These are phyloP conservation scores for Pyrochroa serraticornis DNA, from an alignment of 2,888 invertebrate species.

Conservation along the genomic window DNA sequence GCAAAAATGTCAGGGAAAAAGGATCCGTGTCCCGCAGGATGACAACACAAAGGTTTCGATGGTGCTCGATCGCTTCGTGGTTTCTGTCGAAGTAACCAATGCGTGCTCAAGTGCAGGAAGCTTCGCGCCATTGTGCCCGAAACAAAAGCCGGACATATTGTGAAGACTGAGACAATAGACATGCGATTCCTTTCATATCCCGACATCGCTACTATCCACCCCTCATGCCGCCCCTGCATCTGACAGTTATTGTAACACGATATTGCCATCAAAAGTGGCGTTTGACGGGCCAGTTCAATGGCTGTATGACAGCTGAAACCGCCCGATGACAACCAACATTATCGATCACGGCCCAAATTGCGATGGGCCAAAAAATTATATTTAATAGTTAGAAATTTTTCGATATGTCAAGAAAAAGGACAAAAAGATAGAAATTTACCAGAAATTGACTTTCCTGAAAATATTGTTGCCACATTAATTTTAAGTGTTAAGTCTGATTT, in stretches of 20 bases:
- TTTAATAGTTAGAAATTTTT: too few species aligned
- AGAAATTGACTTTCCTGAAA: too few species aligned
- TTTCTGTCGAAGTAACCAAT: slow-evolving; percentile 13
- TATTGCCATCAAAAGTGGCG: slow-evolving; percentile 5
- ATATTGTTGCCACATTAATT: too few species aligned
- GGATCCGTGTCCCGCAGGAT: too few species aligned
- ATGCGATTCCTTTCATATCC: slow-evolving; percentile 25
- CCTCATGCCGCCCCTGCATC: slow-evolving; percentile 7
- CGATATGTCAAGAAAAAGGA: too few species aligned
- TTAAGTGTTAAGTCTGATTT: too few species aligned
- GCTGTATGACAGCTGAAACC: too few species aligned
- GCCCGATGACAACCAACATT: too few species aligned
- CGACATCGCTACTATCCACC: slow-evolving; percentile 15
- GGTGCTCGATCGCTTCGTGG: slow-evolving; percentile 13
- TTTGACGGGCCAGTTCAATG: slow-evolving; percentile 4
- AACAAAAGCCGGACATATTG: slow-evolving; percentile 22
- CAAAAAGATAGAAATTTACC: too few species aligned
- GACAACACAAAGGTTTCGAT: not conserved
- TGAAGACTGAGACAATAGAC: slow-evolving; percentile 34
- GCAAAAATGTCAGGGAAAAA: too few species aligned
- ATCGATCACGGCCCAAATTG: too few species aligned
- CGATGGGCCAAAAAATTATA: too few species aligned
- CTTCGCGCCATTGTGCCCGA: slow-evolving; percentile 12
- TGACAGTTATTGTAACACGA: slow-evolving; percentile 25
- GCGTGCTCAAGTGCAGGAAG: slow-evolving; percentile 21